Percentiles rank a stretch among this genome's conserved stretches.
These are phyloP conservation scores for Sphaeridia pumilis DNA, from an alignment of 2,888 invertebrate genomes.

Conservation along the genomic window DNA sequence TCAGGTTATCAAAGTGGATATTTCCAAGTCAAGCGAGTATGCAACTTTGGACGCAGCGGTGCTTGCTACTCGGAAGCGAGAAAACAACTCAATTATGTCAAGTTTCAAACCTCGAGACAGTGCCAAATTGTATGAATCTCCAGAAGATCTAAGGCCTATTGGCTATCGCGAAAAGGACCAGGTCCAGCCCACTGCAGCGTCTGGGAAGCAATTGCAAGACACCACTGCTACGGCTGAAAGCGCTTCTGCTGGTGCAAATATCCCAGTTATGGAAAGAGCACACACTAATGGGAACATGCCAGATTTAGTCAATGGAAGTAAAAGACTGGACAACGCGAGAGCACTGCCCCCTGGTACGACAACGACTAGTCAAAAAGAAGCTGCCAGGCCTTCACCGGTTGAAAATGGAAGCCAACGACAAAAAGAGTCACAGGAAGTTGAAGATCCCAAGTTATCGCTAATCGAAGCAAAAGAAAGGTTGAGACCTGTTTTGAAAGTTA, in stretches of 20 bases:
- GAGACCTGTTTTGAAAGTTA: constrained; percentile 31
- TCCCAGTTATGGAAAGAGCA: constrained; percentile 17
- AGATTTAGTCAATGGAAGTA: constrained; percentile 16
- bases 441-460: constrained; percentile 34
- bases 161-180: constrained; percentile 42
- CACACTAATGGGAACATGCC: constrained; percentile 9
- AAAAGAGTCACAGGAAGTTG: constrained; percentile 14
- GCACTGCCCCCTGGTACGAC: constrained; percentile 16
- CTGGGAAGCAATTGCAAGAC: constrained; percentile 36
- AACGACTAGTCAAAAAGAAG: constrained; percentile 9
- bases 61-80: constrained; percentile 14
- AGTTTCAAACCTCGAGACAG: constrained; percentile 79
- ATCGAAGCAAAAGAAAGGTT: constrained; percentile 35
- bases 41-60: constrained; percentile 38
- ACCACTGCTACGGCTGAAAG: constrained; percentile 39
- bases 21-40: constrained; percentile 41
- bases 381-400: constrained; percentile 3
- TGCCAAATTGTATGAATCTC: constrained; percentile 78
- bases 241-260: constrained; percentile 15
- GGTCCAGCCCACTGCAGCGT: constrained; percentile 20
- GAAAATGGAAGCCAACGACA: neutral
- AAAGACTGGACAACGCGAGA: constrained; percentile 11
- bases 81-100: constrained; percentile 51
- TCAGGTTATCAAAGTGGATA: constrained; percentile 51
- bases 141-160: constrained; percentile 62